A percentile compares a stretch with the other conserved stretches of the same genome.
Evolutionary conservation across 1,140 invertebrate species (phyloP).

Genomic region (Polypedilum pembai): DNA sequence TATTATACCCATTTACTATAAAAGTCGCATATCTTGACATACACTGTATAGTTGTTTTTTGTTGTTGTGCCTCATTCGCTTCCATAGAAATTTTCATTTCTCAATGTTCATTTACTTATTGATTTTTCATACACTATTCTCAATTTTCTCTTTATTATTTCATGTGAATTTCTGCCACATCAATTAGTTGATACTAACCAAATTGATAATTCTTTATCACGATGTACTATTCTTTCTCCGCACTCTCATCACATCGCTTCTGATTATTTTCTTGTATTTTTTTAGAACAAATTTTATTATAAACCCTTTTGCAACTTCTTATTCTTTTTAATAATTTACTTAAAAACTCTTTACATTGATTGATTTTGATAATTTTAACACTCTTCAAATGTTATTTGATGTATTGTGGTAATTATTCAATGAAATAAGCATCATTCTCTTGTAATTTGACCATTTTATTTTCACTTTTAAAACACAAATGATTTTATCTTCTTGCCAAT

Average conservation of each 20-base stretch:
- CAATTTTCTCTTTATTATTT: not conserved
- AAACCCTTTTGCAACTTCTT: too few species aligned
- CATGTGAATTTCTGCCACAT: not conserved
- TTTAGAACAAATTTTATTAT: not conserved
- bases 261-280: not conserved
- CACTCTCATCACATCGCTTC: not conserved
- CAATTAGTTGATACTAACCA: not conserved
- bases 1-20: too few species aligned
- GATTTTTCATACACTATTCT: not conserved
- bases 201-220: conserved; percentile 7
- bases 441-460: too few species aligned
- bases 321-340: too few species aligned
- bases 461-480: too few species aligned
- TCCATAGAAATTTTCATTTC: not conserved
- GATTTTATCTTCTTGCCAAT: too few species aligned
- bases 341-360: too few species aligned
- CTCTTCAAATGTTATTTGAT: too few species aligned
- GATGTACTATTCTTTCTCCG: not conserved
- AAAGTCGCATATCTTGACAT: too few species aligned
- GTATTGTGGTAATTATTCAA: too few species aligned
- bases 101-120: not conserved
- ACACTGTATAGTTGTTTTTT: not conserved
- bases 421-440: too few species aligned
- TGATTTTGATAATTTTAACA: too few species aligned
- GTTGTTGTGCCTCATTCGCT: not conserved